Base-by-base conservation (phyloP, 2,888 invertebrate species). In the Dioctria rufipes region DNA sequence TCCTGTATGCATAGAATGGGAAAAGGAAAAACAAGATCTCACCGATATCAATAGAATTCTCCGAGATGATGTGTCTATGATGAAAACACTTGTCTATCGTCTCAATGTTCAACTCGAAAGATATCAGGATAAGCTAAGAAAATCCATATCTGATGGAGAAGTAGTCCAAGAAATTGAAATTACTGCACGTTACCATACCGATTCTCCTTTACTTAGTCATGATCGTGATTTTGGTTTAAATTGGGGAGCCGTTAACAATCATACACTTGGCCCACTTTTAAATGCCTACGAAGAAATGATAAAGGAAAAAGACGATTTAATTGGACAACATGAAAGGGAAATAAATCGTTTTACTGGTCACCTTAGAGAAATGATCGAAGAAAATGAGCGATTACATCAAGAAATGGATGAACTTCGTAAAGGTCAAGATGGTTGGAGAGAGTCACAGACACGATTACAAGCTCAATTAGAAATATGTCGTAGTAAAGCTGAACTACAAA, bases 281-380 rank as follows among this genome's bases (percentile, higher is more conserved):
- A 93, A 94, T 85, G 94, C 95, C 0, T 96, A 95, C 85, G 94
- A 95, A 87, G 95, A 95, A 86, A 94, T 93, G 82, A 87, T 95
- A 0, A 91, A 90, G 84, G 95, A 96, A 84, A 95, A 95, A 86
- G 93, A 94, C 80, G 91, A 92, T 60, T 90, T 95, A 0, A 92
- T 96, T 69, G 86, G 90, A 25, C 92, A 93, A 84, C 95, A 95
- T 83, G 93, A 93, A 84, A 90, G 90, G 58, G 94, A 95, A 86
- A 91, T 95, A 82, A 93, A 93, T 82, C 90, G 90, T 25, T 94
- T 95, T 78, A 93, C 94, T 51, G 92, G 92, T n/a, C 93, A 93
- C 85, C 90, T 94, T 1, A 95, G 94, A 87, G 91, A 92, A 83
- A 90, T 95, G 0, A 88, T 95, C 0, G 88, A 89, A 11, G 95